Percentiles rank a stretch among this genome's conserved stretches.
These are phyloP conservation scores for Peucedramus taeniatus DNA, from an alignment of 2,113 vertebrate genomes.

Conservation along the genomic window DNA sequence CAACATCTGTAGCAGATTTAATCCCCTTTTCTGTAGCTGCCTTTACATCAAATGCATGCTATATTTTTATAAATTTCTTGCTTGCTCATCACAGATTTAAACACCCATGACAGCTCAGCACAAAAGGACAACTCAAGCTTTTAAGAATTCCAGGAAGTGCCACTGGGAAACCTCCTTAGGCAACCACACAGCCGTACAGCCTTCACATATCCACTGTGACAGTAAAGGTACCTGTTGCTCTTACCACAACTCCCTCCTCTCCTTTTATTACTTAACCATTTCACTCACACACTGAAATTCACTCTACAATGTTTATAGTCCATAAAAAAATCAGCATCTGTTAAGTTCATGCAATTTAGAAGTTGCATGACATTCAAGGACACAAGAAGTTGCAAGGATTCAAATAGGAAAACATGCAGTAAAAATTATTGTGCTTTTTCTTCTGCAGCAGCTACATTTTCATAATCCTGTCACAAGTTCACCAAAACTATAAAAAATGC, in stretches of 20 bases:
- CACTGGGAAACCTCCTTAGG: not conserved
- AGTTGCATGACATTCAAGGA: too few relatives aligned
- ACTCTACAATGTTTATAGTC: not conserved
- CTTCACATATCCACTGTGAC: not conserved
- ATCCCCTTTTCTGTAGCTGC: not conserved
- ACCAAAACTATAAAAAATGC: not conserved
- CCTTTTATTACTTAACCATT: not conserved
- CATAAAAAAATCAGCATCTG: not conserved
- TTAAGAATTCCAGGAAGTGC: not conserved
- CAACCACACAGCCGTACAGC: not conserved
- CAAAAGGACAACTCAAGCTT: not conserved
- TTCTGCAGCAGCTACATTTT: not conserved
- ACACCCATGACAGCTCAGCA: not conserved
- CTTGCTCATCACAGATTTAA: not conserved
- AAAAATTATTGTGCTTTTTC: not conserved
- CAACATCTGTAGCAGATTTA: conserved; percentile 8
- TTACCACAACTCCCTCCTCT: not conserved
- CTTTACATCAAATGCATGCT: not conserved
- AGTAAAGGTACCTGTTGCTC: not conserved
- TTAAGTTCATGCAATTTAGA: not conserved
- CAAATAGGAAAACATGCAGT: not conserved
- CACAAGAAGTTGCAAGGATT: too few relatives aligned
- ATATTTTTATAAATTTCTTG: not conserved
- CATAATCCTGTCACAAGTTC: not conserved
- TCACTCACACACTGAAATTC: not conserved